A percentile compares a stretch with the other conserved stretches of the same genome.
phyloP scores from a whole-genome alignment of 2,113 vertebrate genomes.

The Gobiocypris rarus region DNA sequence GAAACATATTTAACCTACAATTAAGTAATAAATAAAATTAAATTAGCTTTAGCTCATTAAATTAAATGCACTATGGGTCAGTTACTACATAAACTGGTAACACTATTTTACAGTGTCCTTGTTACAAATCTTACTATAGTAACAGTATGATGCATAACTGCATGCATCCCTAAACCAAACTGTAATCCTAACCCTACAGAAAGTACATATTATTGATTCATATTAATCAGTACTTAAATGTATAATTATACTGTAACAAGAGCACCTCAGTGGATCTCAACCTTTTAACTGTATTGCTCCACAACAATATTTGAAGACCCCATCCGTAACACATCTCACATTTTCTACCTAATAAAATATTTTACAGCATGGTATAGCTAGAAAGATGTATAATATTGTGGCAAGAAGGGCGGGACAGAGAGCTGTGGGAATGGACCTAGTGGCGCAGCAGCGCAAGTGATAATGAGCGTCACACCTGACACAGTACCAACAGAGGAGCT shows the following conservation, averaged over 20 bases:
- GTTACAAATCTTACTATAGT: background rate
- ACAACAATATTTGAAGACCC: too few species aligned
- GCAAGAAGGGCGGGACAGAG: too few species aligned
- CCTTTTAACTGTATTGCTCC: too few species aligned
- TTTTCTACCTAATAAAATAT: too few species aligned
- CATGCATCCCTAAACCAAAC: background rate
- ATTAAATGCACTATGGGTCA: background rate
- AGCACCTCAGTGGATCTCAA: background rate
- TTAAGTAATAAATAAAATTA: background rate
- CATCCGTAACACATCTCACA: too few species aligned
- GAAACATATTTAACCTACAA: background rate
- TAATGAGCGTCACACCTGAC: too few species aligned
- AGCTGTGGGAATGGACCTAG: too few species aligned
- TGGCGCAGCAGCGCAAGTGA: too few species aligned
- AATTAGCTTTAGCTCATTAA: background rate
- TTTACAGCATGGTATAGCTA: too few species aligned
- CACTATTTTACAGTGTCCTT: background rate
- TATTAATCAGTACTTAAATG: background rate
- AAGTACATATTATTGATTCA: background rate
- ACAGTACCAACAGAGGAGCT: too few species aligned
- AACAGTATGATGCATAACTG: background rate
- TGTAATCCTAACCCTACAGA: background rate
- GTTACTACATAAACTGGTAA: too few species aligned
- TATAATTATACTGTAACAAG: background rate
- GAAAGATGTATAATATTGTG: too few species aligned